phyloP scores from a whole-genome alignment of 2,888 invertebrate species.

The Alloscopus bannaensis region DNA sequence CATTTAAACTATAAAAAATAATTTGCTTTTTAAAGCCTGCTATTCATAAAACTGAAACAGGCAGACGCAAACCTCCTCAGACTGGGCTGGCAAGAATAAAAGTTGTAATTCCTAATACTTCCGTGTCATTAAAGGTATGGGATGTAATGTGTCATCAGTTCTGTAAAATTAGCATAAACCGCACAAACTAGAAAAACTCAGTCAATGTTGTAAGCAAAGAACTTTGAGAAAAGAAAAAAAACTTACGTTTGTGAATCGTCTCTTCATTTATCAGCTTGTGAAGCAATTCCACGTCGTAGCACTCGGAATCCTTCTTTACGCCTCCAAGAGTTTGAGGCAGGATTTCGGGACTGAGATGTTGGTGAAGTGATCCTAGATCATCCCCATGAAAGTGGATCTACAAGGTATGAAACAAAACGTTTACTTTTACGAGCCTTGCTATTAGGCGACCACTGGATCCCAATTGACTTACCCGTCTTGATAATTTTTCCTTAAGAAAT shows the following conservation, averaged over 20 bases:
- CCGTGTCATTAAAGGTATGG: too few relatives aligned
- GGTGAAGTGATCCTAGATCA: slow-evolving; percentile 30
- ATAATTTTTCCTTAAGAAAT: slow-evolving; percentile 47
- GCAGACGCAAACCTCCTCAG: too few relatives aligned
- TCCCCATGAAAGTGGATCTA: slow-evolving; percentile 40
- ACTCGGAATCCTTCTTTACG: background rate
- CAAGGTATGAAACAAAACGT: background rate
- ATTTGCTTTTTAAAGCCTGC: too few relatives aligned
- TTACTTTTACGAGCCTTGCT: slow-evolving; percentile 1
- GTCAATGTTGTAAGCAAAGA: background rate
- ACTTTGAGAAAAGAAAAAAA: too few relatives aligned
- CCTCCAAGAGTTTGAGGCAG: slow-evolving; percentile 20
- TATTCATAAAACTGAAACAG: too few relatives aligned
- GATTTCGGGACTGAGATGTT: slow-evolving; percentile 18
- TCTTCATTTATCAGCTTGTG: slow-evolving; percentile 13
- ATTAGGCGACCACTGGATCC: background rate
- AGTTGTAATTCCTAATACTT: too few relatives aligned
- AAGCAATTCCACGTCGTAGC: slow-evolving; percentile 4
- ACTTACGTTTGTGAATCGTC: slow-evolving; percentile 30
- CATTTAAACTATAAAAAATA: too few relatives aligned
- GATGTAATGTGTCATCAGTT: background rate
- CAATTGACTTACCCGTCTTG: slow-evolving; percentile 32
- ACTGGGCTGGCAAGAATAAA: too few relatives aligned
- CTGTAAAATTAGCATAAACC: background rate
- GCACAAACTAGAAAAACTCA: background rate